Evolutionary conservation across 2,888 invertebrate genomes (phyloP).

Genomic region (Heliconius aoede): DNA sequence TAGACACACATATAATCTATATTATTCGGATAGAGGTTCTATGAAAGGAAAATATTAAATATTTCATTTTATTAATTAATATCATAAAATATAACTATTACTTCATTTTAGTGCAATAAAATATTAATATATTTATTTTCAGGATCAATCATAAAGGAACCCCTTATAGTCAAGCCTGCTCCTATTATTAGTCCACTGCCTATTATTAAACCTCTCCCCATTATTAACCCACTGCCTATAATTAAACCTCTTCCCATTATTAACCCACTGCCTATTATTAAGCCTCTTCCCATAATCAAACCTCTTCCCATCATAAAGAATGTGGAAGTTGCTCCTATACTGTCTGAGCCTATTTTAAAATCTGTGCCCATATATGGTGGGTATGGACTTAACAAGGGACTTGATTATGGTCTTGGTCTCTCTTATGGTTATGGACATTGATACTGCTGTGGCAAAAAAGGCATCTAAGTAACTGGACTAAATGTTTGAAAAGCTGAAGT

Average conservation of each 20-base stretch:
- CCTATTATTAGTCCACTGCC: slow-evolving; percentile 12
- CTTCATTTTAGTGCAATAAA: neutral
- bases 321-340: slow-evolving; percentile 16
- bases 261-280: slow-evolving; percentile 1
- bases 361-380: slow-evolving; percentile 10
- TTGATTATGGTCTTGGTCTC: slow-evolving; percentile 6
- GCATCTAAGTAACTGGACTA: neutral
- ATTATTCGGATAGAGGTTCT: no score
- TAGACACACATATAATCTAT: no score
- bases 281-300: slow-evolving; percentile 1
- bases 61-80: no score
- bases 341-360: slow-evolving; percentile 7
- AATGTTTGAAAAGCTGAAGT: neutral
- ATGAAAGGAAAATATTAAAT: no score
- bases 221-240: no score
- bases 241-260: neutral
- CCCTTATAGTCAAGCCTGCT: neutral
- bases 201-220: neutral
- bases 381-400: slow-evolving; percentile 11
- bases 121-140: neutral
- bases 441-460: slow-evolving; percentile 1
- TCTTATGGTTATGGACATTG: slow-evolving; percentile 4
- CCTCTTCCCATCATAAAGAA: slow-evolving; percentile 11
- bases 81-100: no score
- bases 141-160: slow-evolving; percentile 16